phyloP scores from a whole-genome alignment of 1,140 invertebrate species.

The Alviniconcha marisindica region DNA sequence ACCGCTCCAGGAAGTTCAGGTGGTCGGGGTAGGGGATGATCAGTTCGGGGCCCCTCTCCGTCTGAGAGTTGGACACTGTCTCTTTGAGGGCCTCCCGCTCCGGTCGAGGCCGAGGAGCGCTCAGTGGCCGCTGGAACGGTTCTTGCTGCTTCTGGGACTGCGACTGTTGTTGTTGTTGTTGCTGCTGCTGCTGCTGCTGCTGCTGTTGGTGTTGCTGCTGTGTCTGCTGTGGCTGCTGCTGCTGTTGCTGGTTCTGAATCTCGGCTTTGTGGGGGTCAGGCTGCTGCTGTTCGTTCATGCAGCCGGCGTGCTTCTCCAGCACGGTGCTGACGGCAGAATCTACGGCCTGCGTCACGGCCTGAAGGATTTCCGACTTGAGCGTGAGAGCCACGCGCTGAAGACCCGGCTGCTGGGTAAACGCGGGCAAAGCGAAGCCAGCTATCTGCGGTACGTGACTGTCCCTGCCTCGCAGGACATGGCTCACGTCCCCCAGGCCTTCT shows the following conservation, averaged over 20 bases:
- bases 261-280: conserved; percentile 3
- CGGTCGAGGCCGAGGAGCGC: background rate
- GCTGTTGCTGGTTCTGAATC: background rate
- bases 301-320: conserved; percentile 79
- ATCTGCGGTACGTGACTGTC: conserved; percentile 1
- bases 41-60: conserved; percentile 39
- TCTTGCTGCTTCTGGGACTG: background rate
- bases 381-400: conserved; percentile 91
- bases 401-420: conserved; percentile 77
- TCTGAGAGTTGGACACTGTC: conserved; percentile 41
- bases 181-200: conserved; percentile 38
- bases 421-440: background rate
- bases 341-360: conserved; percentile 82
- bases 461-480: background rate
- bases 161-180: conserved; percentile 34
- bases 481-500: background rate
- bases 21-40: conserved; percentile 48
- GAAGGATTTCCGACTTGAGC: conserved; percentile 91
- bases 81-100: conserved; percentile 44
- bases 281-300: conserved; percentile 71
- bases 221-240: conserved; percentile 32
- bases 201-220: conserved; percentile 40
- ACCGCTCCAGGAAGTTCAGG: conserved; percentile 49
- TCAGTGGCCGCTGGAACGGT: background rate
- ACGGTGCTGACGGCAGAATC: conserved; percentile 91